Evolutionary conservation across 2,113 vertebrate genomes (phyloP).

Genomic region (Hippocampus comes): DNA sequence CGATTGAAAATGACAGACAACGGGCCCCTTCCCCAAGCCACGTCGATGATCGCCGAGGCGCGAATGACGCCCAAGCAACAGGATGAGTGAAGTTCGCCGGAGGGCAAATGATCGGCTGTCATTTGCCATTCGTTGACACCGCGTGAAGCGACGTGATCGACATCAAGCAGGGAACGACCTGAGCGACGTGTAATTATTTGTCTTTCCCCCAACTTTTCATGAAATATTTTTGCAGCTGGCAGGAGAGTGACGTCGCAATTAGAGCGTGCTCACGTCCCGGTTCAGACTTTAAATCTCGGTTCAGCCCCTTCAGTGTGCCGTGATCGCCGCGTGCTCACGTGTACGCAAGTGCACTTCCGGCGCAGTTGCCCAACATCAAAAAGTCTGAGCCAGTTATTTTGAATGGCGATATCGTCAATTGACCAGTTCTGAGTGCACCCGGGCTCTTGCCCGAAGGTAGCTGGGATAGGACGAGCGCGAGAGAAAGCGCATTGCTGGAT

Average conservation of each 20-base stretch:
- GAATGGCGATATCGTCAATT: too few relatives aligned
- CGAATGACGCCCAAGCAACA: not conserved
- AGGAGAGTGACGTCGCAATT: not conserved
- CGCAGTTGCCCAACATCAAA: too few relatives aligned
- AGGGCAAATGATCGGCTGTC: conserved; percentile 60
- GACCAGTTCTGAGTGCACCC: too few relatives aligned
- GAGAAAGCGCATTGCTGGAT: too few relatives aligned
- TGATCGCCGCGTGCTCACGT: too few relatives aligned
- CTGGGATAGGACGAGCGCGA: too few relatives aligned
- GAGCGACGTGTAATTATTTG: conserved; percentile 44
- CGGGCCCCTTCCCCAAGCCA: not conserved
- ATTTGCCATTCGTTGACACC: conserved; percentile 41
- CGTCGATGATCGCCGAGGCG: not conserved
- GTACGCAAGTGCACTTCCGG: too few relatives aligned
- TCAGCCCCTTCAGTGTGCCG: too few relatives aligned
- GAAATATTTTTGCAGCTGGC: not conserved
- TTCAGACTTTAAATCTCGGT: too few relatives aligned
- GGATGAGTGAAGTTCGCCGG: conserved; percentile 46
- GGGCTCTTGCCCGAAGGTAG: too few relatives aligned
- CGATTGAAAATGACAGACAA: conserved; percentile 22
- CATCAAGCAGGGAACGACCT: conserved; percentile 35
- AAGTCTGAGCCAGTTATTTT: too few relatives aligned
- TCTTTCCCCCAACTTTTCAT: not conserved
- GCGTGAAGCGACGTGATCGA: conserved; percentile 49
- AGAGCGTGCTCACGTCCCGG: too few relatives aligned